phyloP scores from a whole-genome alignment of 2,888 invertebrate genomes.

The Drosophila heteroneura region DNA sequence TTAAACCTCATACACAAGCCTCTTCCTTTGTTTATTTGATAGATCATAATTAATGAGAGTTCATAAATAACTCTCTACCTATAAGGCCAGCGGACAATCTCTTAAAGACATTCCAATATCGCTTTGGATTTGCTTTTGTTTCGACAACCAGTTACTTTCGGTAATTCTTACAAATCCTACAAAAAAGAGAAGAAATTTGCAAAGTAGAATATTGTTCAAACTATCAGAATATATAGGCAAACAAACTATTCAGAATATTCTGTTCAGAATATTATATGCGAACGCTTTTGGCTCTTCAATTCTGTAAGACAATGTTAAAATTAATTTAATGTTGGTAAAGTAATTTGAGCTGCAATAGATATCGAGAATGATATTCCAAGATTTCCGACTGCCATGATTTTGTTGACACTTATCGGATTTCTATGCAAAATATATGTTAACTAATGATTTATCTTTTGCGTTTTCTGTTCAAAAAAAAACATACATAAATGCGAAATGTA shows the following conservation, averaged over 20 bases:
- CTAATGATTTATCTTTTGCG: background rate
- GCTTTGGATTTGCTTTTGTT: background rate
- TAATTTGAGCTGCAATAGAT: background rate
- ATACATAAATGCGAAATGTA: background rate
- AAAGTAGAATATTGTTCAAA: background rate
- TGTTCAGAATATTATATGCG: background rate
- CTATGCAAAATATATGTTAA: background rate
- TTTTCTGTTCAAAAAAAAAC: background rate
- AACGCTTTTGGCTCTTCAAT: background rate
- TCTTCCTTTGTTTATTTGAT: conserved; percentile 10
- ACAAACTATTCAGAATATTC: background rate
- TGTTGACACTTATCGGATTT: background rate
- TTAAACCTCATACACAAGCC: conserved; percentile 1
- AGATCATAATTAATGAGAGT: conserved; percentile 6
- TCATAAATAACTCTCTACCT: conserved; percentile 5
- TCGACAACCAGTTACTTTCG: background rate
- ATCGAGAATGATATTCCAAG: background rate
- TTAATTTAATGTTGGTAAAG: background rate
- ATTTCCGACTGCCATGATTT: background rate
- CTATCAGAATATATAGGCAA: background rate
- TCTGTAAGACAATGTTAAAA: background rate
- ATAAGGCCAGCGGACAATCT: background rate
- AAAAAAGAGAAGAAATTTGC: background rate
- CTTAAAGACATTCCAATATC: conserved; percentile 3
- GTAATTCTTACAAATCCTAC: background rate